Evolutionary conservation across 2,113 vertebrate genomes (phyloP), one percentile per base, ranked within the genome.

Genomic region (Uria lomvia): DNA sequence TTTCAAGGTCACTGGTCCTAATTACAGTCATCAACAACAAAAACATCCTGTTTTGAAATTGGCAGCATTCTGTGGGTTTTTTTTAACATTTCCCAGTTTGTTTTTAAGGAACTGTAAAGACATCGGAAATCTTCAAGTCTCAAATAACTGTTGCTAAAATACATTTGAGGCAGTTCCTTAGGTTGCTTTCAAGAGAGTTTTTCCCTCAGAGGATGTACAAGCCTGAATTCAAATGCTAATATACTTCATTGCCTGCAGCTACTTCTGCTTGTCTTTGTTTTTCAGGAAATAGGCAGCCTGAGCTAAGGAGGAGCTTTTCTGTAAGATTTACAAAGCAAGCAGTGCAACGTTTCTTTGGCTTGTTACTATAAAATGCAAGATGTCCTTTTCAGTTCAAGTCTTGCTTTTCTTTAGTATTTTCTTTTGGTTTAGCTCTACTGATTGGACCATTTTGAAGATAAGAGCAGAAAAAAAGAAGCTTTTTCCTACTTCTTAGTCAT

Each of bases 1-100:
- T 97, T 85, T 76, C 81, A 78, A 90, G 73, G 90, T 83, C 86
- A 74, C 27, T 97, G 77, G n/a, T 97, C 96, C 96, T 80, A 81
- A 94, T 78, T 94, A 62, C 91, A 84, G 91, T 83, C 68, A 59
- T 90, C 45, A 83, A 66, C 65, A 95, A 79, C 76, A 96, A 96
- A 93, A 98, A 91, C 86, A 87, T 92, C 92, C 79, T 97, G 88
- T 71, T 95, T 92, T 68, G 78, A 88, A 97, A 92, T 91, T 92
- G 74, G 71, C 78, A 95, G 56, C 20, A 21, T 22, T 88, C 29
- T 68, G 45, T 77, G 59, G 27, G 43, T 49, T 70, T 49, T 70
- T 82, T 73, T 83, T 56, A 34, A 17, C 49, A 20, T 97, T 90
- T 91, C 32, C 27, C 74, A 59, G 59, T 72, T 84, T 91, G 50